These are phyloP conservation scores for Pyrocoelia pectoralis DNA, from an alignment of 2,888 invertebrate genomes.

Conservation along the genomic window DNA sequence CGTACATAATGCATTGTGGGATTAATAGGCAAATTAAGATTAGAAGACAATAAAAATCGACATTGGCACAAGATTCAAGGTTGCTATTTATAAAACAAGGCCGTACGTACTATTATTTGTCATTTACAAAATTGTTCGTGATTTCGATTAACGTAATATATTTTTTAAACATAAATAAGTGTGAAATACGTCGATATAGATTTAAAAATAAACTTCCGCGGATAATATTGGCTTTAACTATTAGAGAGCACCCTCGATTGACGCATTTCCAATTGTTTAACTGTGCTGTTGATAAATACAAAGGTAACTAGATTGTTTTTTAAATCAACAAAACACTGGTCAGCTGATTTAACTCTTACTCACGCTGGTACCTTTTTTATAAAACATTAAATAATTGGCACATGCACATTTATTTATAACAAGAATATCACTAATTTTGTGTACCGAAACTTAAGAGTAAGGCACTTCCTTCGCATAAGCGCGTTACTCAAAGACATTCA, in stretches of 20 bases:
- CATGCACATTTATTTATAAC: background rate
- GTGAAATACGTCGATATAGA: background rate
- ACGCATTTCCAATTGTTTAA: too few species aligned
- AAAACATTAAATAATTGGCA: too few species aligned
- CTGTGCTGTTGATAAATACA: background rate
- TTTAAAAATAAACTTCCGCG: background rate
- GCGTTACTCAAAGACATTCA: slow-evolving; percentile 3
- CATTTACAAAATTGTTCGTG: background rate
- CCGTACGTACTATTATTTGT: slow-evolving; percentile 15
- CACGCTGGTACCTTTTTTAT: background rate
- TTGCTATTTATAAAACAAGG: slow-evolving; percentile 12
- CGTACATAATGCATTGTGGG: too few species aligned
- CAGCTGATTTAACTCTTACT: background rate
- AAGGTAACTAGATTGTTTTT: background rate
- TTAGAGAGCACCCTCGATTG: too few species aligned
- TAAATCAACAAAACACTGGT: background rate
- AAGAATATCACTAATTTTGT: background rate
- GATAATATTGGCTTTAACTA: too few species aligned
- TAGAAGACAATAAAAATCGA: too few species aligned
- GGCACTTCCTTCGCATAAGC: background rate
- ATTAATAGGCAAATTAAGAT: too few species aligned
- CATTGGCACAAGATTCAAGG: background rate
- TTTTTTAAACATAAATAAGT: background rate
- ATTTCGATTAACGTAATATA: background rate
- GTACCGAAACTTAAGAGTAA: too few species aligned